Conservation (phyloP, 2,797 vertebrate genomes). For the Sebastiscus albofasciatus region DNA sequence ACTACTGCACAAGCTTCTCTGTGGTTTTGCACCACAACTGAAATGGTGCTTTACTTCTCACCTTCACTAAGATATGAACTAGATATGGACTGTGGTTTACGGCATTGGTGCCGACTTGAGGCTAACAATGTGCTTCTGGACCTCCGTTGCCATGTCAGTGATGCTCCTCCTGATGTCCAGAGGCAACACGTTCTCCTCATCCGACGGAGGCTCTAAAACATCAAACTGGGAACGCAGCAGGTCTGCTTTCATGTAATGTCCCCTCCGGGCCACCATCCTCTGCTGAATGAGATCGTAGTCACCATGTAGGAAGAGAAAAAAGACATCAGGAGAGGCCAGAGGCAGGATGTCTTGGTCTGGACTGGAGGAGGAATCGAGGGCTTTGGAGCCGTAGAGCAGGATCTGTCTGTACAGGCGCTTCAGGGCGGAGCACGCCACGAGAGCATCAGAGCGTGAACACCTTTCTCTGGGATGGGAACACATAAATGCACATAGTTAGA, state of each 20-base stretch:
- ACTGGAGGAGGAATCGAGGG: slow-evolving; percentile 1
- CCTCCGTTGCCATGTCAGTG: slow-evolving; percentile 78
- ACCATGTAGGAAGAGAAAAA: slow-evolving; percentile 87
- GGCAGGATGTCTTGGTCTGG: slow-evolving; percentile 26
- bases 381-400: slow-evolving; percentile 78
- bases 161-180: slow-evolving; percentile 81
- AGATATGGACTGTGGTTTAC: background rate
- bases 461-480: slow-evolving; percentile 67
- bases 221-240: slow-evolving; percentile 90
- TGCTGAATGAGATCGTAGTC: slow-evolving; percentile 82
- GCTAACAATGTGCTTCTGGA: slow-evolving; percentile 67
- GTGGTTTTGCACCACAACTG: background rate
- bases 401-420: slow-evolving; percentile 87
- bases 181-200: slow-evolving; percentile 84
- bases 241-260: slow-evolving; percentile 89
- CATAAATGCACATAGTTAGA: background rate
- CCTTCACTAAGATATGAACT: background rate
- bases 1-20: background rate
- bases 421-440: slow-evolving; percentile 92
- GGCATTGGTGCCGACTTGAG: background rate
- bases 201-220: slow-evolving; percentile 84
- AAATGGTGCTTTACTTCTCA: background rate
- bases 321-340: slow-evolving; percentile 61
- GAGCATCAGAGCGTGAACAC: slow-evolving; percentile 68
- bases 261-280: slow-evolving; percentile 82